Conservation (phyloP, 2,888 invertebrate species). For the Trisateles emortualis region DNA sequence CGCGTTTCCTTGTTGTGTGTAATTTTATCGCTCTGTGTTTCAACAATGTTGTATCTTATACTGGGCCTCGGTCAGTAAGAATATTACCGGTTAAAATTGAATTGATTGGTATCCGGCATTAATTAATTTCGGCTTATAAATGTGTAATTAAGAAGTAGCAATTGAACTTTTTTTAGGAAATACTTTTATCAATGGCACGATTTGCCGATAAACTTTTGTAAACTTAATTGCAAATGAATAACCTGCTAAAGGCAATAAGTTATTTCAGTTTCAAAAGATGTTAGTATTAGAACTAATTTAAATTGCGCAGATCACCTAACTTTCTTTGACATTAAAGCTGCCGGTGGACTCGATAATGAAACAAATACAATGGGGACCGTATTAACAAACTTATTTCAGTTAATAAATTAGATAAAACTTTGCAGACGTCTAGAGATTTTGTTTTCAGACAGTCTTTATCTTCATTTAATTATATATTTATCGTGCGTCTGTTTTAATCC, state of each 20-base stretch:
- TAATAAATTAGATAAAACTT: conserved; percentile 44
- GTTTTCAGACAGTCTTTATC: conserved; percentile 20
- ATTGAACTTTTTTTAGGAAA: not conserved
- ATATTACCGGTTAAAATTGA: conserved; percentile 37
- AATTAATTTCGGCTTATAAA: conserved; percentile 18
- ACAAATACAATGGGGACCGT: conserved; percentile 24
- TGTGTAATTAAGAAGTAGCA: conserved; percentile 9
- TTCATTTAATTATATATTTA: conserved; percentile 32
- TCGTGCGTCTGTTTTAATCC: conserved; percentile 13
- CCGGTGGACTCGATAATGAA: conserved; percentile 21
- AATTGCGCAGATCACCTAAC: not conserved
- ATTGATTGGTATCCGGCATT: conserved; percentile 35
- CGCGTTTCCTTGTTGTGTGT: conserved; percentile 53
- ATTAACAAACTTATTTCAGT: conserved; percentile 29
- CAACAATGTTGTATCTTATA: conserved; percentile 18
- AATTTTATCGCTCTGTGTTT: conserved; percentile 39
- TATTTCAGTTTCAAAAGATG: too few species aligned
- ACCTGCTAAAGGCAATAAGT: too few species aligned
- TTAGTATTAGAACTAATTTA: not conserved
- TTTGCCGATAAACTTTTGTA: too few species aligned
- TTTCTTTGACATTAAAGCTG: not conserved
- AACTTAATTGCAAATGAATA: too few species aligned
- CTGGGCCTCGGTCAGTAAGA: conserved; percentile 32
- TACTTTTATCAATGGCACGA: not conserved
- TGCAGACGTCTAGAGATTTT: conserved; percentile 49